phyloP scores from a whole-genome alignment of 2,888 invertebrate species.

The Prenolepis imparis region DNA sequence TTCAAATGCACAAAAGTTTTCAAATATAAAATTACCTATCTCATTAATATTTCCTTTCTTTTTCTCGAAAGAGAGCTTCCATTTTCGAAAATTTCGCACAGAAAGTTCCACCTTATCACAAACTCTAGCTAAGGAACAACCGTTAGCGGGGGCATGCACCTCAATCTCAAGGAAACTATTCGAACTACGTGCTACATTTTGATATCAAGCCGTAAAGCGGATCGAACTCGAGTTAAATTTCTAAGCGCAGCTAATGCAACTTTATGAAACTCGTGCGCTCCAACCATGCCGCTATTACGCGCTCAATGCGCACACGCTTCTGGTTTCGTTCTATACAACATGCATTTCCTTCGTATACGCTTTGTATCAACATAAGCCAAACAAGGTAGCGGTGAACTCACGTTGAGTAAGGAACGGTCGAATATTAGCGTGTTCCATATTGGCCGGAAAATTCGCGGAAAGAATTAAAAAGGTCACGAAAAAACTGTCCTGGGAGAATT shows the following conservation, averaged over 20 bases:
- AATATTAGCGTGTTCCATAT: conserved; percentile 51
- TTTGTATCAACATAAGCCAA: conserved; percentile 73
- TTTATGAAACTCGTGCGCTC: conserved; percentile 17
- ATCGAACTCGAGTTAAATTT: conserved; percentile 33
- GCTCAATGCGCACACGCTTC: conserved; percentile 35
- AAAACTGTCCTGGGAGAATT: conserved; percentile 71
- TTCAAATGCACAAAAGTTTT: background rate
- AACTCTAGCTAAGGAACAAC: conserved; percentile 20
- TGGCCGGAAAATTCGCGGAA: conserved; percentile 53
- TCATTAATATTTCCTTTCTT: background rate
- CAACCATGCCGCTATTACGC: conserved; percentile 24
- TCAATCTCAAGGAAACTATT: conserved; percentile 42
- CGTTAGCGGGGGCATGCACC: background rate
- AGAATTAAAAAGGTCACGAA: conserved; percentile 72
- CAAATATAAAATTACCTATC: background rate
- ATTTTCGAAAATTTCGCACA: background rate
- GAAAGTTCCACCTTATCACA: conserved; percentile 2
- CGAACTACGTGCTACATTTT: conserved; percentile 35
- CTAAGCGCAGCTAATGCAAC: conserved; percentile 24
- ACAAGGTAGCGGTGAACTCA: conserved; percentile 59
- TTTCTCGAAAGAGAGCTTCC: background rate
- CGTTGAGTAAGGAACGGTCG: conserved; percentile 43
- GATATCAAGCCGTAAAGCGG: conserved; percentile 33
- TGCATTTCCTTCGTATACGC: conserved; percentile 52
- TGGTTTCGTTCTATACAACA: conserved; percentile 62